Conservation (phyloP, 1,140 invertebrate genomes). For the Anthonomus grandis region DNA sequence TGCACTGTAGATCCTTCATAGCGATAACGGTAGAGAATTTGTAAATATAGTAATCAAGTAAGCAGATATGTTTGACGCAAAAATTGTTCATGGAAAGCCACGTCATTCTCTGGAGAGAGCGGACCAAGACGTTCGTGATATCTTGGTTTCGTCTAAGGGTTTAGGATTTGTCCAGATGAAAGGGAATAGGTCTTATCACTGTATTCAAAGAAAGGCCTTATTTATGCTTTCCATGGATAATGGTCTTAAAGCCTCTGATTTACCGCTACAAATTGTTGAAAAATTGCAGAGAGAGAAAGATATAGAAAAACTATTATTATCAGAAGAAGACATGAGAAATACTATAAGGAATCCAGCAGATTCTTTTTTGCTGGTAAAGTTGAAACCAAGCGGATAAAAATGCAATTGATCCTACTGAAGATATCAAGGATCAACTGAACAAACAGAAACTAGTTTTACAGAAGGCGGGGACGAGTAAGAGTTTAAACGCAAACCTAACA, state of each 20-base stretch:
- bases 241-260: too few species aligned
- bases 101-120: slow-evolving; percentile 47
- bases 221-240: slow-evolving; percentile 17
- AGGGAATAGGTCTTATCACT: too few species aligned
- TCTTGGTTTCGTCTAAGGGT: slow-evolving; percentile 39
- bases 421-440: background rate
- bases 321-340: background rate
- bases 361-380: background rate
- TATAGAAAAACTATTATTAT: too few species aligned
- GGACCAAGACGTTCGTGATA: slow-evolving; percentile 40
- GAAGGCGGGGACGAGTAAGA: background rate
- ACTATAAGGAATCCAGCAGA: background rate
- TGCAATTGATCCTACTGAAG: background rate
- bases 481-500: background rate
- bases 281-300: too few species aligned
- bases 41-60: slow-evolving; percentile 42
- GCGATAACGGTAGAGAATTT: slow-evolving; percentile 45
- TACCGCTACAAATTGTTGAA: too few species aligned
- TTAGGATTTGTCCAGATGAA: slow-evolving; percentile 40
- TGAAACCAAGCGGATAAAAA: background rate
- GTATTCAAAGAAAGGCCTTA: too few species aligned
- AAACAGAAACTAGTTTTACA: background rate
- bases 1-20: slow-evolving; percentile 40
- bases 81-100: too few species aligned
- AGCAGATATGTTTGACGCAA: slow-evolving; percentile 42